Percentiles rank a stretch among this genome's conserved stretches.
phyloP scores from a whole-genome alignment of 1,140 invertebrate species.

The Archegozetes longisetosus region DNA sequence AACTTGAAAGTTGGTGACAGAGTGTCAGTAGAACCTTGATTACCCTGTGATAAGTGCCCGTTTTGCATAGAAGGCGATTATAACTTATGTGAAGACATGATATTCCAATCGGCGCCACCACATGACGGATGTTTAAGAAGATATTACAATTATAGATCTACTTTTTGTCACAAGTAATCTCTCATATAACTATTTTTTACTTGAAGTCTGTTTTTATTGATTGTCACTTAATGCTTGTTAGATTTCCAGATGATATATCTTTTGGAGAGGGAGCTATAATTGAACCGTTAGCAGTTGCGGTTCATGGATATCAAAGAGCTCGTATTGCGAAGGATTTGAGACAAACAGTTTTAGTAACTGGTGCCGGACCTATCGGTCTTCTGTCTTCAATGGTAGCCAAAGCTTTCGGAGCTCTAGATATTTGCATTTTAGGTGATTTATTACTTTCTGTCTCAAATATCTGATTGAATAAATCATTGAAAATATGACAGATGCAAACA shows the following conservation, averaged over 20 bases:
- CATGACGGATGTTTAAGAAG: conserved; percentile 22
- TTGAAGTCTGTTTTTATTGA: background rate
- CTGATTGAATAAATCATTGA: background rate
- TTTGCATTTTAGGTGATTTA: background rate
- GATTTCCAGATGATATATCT: conserved; percentile 62
- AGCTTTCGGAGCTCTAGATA: conserved; percentile 48
- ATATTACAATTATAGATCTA: conserved; percentile 21
- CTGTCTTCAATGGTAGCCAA: conserved; percentile 64
- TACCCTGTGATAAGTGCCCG: conserved; percentile 63
- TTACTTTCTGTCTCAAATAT: background rate
- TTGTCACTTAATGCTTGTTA: background rate
- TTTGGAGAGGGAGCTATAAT: conserved; percentile 83
- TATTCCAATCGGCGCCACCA: conserved; percentile 65
- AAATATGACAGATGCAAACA: background rate
- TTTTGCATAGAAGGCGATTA: conserved; percentile 74
- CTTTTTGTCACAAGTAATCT: conserved; percentile 25
- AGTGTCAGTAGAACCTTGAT: conserved; percentile 81
- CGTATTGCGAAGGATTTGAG: conserved; percentile 49
- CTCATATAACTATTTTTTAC: too few relatives aligned
- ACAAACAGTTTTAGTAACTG: conserved; percentile 61
- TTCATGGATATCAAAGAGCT: conserved; percentile 72
- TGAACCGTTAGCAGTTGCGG: conserved; percentile 79
- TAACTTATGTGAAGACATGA: conserved; percentile 70
- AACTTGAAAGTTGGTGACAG: conserved; percentile 61
- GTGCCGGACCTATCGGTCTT: conserved; percentile 78